Evolutionary conservation across 1,140 invertebrate species (phyloP).

Genomic region (Drosophila orosa): DNA sequence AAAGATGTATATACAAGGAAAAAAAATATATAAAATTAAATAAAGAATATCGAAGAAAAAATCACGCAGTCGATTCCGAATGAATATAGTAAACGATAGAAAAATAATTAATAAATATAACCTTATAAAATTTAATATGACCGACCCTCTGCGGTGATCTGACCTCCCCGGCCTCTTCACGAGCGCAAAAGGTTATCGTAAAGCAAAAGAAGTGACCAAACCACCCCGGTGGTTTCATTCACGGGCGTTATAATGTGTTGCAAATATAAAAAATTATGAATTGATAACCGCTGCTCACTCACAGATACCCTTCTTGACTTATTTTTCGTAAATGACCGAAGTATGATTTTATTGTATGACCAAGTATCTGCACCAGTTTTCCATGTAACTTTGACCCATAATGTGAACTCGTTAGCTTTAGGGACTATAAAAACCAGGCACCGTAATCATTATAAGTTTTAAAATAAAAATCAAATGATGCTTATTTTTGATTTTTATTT

Average conservation of each 20-base stretch:
- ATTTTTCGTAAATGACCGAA: no score
- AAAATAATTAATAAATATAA: neutral
- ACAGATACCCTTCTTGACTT: no score
- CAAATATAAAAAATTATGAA: neutral
- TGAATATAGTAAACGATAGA: neutral
- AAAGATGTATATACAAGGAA: neutral
- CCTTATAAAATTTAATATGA: no score
- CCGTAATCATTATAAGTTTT: no score
- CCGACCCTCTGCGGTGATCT: neutral
- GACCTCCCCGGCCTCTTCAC: neutral
- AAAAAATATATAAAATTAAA: neutral
- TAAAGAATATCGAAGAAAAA: neutral
- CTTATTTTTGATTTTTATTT: no score
- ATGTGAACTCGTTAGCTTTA: no score
- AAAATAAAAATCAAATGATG: no score
- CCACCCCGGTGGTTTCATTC: slow-evolving; percentile 2
- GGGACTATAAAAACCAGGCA: no score
- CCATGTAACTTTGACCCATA: no score
- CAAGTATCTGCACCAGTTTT: no score
- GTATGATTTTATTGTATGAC: no score
- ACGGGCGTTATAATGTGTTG: neutral
- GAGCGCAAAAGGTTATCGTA: slow-evolving; percentile 2
- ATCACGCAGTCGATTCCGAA: neutral
- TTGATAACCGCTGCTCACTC: no score
- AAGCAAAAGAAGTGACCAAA: slow-evolving; percentile 1